phyloP scores from a whole-genome alignment of 2,113 vertebrate species.

The Egretta garzetta region DNA sequence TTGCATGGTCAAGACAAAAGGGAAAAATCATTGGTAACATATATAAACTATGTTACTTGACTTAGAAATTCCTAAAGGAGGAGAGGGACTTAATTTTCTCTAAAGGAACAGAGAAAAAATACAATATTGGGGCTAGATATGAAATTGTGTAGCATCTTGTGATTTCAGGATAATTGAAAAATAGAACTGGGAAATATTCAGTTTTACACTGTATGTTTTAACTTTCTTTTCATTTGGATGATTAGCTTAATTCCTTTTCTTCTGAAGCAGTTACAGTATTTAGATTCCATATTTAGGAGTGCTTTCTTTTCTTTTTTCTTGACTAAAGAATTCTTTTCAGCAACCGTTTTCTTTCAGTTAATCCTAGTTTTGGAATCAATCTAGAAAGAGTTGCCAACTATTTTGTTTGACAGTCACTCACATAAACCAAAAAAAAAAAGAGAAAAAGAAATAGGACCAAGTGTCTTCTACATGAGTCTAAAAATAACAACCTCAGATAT shows the following conservation, averaged over 20 bases:
- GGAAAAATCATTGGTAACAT: not conserved
- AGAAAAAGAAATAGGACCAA: not conserved
- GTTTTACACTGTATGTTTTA: not conserved
- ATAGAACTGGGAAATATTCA: not conserved
- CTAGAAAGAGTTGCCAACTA: not conserved
- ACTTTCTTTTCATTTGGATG: not conserved
- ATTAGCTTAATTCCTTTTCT: not conserved
- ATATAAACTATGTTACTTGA: not conserved
- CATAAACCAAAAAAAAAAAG: not conserved
- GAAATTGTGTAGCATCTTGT: not conserved
- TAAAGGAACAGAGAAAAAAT: not conserved
- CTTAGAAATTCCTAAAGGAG: not conserved
- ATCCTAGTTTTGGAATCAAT: not conserved
- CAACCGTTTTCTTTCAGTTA: not conserved
- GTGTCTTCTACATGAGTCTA: not conserved
- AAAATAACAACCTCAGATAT: not conserved
- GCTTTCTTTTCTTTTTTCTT: not conserved
- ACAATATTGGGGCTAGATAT: not conserved
- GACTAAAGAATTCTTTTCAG: not conserved
- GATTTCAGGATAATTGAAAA: not conserved
- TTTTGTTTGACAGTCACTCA: not conserved
- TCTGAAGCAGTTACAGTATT: not conserved
- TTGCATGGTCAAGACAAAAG: not conserved
- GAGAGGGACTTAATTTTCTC: not conserved
- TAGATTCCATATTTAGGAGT: not conserved